Base-by-base conservation (phyloP, 2,888 invertebrate species). In the Perizoma affinitatum region DNA sequence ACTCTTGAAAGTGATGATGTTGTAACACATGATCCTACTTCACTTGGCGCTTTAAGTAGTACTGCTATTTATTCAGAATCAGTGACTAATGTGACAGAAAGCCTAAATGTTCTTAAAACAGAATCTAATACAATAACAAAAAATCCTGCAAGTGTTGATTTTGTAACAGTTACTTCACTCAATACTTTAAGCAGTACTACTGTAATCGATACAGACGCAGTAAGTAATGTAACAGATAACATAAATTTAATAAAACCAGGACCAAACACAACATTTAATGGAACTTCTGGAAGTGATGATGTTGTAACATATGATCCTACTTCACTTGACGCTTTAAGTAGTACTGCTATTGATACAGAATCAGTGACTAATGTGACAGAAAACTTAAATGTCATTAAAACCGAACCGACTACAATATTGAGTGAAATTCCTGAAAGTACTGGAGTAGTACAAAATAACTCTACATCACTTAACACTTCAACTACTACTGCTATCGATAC, bases 121-220 rank as follows among this genome's bases (percentile, higher is more conserved):
- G 43, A 52, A 59, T 33, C n/a, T n/a, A 42, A 3, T 9, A 42
- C 44, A 22, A 22, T 6, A 4, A 8, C 22, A 7, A 40, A 40
- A 49, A 22, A 11, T 49, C 11, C n/a, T 22, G 8, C 11, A 49
- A 7, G 11, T 34, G n/a, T n/a, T n/a, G n/a, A n/a, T n/a, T n/a
- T n/a, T n/a, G n/a, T n/a, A n/a, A n/a, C n/a, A n/a, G n/a, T n/a
- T 22, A 44, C 6, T 7, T 5, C 11, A 44, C 5, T 7, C 6
- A 7, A 44, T 22, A 5, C 44, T 44, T 40, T 43, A 33, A 49
- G 6, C n/a, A 50, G 44, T 34, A 42, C 43, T 33, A 8, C 43
- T 48, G n/a, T n/a, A n/a, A 38, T 48, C 42, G 33, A 47, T 6
- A 48, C 40, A 53, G 48, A 53, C 43, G 40, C n/a, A 53, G 22